Base-by-base conservation (phyloP, 2,797 vertebrate genomes). In the Chelon labrosus region DNA sequence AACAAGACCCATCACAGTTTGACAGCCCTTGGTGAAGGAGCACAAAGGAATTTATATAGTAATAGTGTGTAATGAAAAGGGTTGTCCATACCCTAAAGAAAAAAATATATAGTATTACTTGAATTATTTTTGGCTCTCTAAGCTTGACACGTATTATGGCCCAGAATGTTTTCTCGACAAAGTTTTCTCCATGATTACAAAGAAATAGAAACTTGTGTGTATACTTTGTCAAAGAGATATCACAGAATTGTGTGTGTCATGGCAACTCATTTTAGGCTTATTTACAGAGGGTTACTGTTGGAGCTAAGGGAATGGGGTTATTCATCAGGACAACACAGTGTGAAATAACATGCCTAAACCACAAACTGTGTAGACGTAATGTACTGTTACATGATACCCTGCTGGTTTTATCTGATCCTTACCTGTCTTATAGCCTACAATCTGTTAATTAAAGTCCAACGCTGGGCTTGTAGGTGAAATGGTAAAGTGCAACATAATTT, bases 1-100 rank as follows among this genome's bases (percentile, higher is more conserved):
- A 85, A 87, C 71, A 81, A 84, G 84, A 80, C 63, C 72, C 53
- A 62, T 85, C 79, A 80, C 85, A 86, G 81, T 75, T 75, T 88
- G 86, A 82, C 80, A 88, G 76, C 56, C 51, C 75, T 79, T 82
- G 70, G 53, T 73, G 57, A 56, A 57, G 64, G 16, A 41, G 52
- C 63, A 73, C 11, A 41, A 50, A 73, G 46, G 37, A 82, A 44
- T 31, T 65, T 27, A 51, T 52, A 39, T 44, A 17, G 14, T 54
- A 58, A 56, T 55, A 68, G 49, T 65, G 54, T 68, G 55, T 67
- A 39, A 68, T 69, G 54, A 80, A 73, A 82, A 80, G 44, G 52
- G 13, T 66, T 50, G 61, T 66, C 50, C 62, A 82, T 72, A 73
- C 58, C 4, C 22, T 7, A 62, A 52, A 65, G 20, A 49, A 74